These are phyloP conservation scores for Dryobates pubescens DNA, from an alignment of 2,797 vertebrate species.

Conservation along the genomic window DNA sequence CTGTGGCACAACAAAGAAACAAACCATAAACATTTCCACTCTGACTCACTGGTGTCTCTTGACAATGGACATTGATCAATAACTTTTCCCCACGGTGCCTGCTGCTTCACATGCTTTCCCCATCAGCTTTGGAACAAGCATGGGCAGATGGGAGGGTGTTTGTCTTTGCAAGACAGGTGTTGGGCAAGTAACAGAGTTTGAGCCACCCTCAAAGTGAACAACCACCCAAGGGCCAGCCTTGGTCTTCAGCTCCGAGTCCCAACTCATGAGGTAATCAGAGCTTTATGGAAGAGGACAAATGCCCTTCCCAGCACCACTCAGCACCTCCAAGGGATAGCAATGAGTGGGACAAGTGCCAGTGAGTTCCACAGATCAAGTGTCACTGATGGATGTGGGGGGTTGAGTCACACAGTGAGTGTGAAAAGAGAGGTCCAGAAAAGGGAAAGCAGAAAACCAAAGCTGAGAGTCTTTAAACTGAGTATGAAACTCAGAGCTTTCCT, in stretches of 20 bases:
- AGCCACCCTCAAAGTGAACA: background rate
- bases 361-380: background rate
- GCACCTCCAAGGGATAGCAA: slow-evolving; percentile 2
- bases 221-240: background rate
- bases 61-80: background rate
- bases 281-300: background rate
- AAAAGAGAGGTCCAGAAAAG: background rate
- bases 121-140: background rate
- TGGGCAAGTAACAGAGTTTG: background rate
- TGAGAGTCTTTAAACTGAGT: rapidly evolving
- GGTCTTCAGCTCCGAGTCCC: background rate
- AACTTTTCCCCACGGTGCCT: background rate
- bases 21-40: slow-evolving; percentile 29
- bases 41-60: slow-evolving; percentile 4
- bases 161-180: background rate
- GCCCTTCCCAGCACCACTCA: background rate
- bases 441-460: background rate
- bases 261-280: background rate
- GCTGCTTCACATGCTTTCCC: background rate
- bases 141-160: background rate
- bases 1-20: background rate
- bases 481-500: background rate
- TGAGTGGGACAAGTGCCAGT: background rate
- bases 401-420: background rate
- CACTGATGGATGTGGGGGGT: background rate